Evolutionary conservation across 2,888 invertebrate species (phyloP), one percentile per base, ranked within the genome.

Genomic region (Camponotus fellah): DNA sequence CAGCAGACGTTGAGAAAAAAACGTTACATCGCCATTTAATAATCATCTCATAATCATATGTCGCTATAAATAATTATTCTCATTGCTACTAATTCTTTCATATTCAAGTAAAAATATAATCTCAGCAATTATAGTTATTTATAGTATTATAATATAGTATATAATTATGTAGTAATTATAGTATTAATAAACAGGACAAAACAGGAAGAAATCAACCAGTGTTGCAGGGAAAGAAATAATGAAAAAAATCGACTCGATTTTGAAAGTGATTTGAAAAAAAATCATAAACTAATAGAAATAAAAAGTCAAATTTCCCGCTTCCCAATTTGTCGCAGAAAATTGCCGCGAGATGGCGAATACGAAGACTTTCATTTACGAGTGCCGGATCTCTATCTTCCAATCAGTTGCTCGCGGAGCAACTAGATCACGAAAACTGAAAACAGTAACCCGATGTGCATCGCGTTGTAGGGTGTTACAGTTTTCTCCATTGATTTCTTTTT

Each of bases 341-440:
- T 26, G 34, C 26, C 49, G 49, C 17, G 17, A 76, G 76, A 76
- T 65, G 76, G 49, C 66, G 37, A 26, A 8, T 8, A n/a, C 6
- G 49, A 17, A 46, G 14, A 49, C 49, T 53, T 53, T 53, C n/a
- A 53, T n/a, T 53, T 53, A n/a, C 8, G n/a, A 53, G 8, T 8
- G 1, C 2, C 26, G n/a, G 49, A n/a, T n/a, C n/a, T 53, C 49
- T 53, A 49, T 53, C n/a, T 6, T 6, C 4, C 37, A 37, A 37
- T 26, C 26, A 2, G 49, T 49, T 49, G 49, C 17, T 17, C 6
- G 2, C 49, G 6, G n/a, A 6, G 49, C 49, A n/a, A 53, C n/a
- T n/a, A n/a, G 49, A 53, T 53, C 49, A 53, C 17, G 17, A 53
- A 53, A 17, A 17, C 17, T 17, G 17, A 49, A 49, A n/a, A 53